Base-by-base conservation (phyloP, 1,140 invertebrate genomes). In the Zaprionus vittiger region DNA sequence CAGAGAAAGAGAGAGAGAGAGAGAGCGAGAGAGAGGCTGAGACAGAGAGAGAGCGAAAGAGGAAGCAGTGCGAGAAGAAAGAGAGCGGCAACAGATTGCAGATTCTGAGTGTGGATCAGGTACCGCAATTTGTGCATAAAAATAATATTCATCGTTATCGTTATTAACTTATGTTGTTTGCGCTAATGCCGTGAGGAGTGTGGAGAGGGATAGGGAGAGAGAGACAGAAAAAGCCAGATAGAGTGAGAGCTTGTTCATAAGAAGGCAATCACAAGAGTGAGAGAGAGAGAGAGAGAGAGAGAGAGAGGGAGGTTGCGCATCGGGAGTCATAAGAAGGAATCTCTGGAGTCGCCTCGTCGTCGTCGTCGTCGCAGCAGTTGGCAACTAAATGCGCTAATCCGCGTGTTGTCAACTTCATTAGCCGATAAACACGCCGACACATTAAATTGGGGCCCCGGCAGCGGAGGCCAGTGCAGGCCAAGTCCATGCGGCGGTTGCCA, bases 361-460 rank as follows among this genome's bases (percentile, higher is more conserved):
- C 24, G 2, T 22, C 54, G 54, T 73, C 75, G 64, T 73, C 76
- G 77, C 77, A 77, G 66, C 83, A 87, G 83, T 89, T 87, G 84
- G 83, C 84, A 83, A 82, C 82, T 90, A 90, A 90, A 90, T 92
- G 91, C 91, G 91, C 82, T 92, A 92, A 92, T 92, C 90, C 90
- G 91, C 83, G 91, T 92, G 91, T 92, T 92, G 91, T 92, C 91
- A 92, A 92, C 91, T 92, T 92, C 91, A 92, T 92, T 92, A 92
- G 91, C 86, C 90, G 91, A 92, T 92, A 92, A 92, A 91, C 91
- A 92, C 91, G 91, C 91, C 91, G 91, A 91, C 91, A 91, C 85
- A 91, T 92, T 92, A 90, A 90, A 91, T 92, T 91, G 84, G 81
- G 69, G 74, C 56, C 64, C 73, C 73, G 54, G 80, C 63, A 67